Percentiles rank a stretch among this genome's conserved stretches.
These are phyloP conservation scores for Griposia aprilina DNA, from an alignment of 2,888 invertebrate genomes.

Conservation along the genomic window DNA sequence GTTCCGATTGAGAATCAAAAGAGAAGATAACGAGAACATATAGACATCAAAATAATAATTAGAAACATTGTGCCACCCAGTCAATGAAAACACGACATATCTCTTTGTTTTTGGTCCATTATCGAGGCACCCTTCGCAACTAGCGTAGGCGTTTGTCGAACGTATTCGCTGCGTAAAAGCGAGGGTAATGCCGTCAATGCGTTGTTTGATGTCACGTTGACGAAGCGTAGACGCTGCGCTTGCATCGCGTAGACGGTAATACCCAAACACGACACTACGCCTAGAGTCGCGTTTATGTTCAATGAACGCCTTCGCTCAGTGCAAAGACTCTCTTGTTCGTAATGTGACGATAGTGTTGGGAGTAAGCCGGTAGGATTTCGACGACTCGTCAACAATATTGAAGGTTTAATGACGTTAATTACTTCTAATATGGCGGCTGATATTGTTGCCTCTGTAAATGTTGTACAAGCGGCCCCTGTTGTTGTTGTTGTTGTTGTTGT, in stretches of 20 bases:
- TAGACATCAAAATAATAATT: background rate
- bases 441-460: constrained; percentile 88
- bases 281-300: background rate
- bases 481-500: constrained; percentile 91
- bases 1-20: background rate
- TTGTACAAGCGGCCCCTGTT: constrained; percentile 88
- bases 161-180: too few relatives aligned
- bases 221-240: too few relatives aligned
- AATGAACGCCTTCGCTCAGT: background rate
- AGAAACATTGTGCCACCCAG: background rate
- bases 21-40: background rate
- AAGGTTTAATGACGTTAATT: background rate
- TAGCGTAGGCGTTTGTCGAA: background rate
- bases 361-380: background rate
- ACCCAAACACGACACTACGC: background rate
- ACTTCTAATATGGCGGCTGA: constrained; percentile 84
- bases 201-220: background rate
- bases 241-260: background rate
- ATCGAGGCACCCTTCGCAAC: constrained; percentile 13
- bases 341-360: constrained; percentile 18
- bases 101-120: constrained; percentile 48
- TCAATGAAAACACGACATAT: constrained; percentile 22
- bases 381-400: background rate
- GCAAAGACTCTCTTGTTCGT: background rate
- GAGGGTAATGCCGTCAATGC: background rate